phyloP scores from a whole-genome alignment of 2,797 vertebrate genomes.

The Hoplostethus atlanticus region DNA sequence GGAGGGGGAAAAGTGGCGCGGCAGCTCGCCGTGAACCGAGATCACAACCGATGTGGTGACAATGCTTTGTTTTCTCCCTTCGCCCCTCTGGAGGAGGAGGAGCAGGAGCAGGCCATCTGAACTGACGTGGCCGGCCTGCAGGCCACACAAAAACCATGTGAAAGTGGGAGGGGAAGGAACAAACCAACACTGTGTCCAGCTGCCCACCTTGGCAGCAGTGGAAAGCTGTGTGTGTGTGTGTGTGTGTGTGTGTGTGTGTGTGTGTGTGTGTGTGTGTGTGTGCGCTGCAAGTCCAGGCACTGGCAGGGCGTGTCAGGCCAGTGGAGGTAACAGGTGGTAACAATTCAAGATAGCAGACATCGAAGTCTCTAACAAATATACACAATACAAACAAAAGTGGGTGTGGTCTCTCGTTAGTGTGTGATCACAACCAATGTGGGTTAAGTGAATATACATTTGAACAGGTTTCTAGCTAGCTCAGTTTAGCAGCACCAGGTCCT shows the following conservation, averaged over 20 bases:
- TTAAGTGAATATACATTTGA: too few species aligned
- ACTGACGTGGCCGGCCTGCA: conserved; percentile 25
- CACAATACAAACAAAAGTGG: neutral
- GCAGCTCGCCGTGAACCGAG: conserved; percentile 8
- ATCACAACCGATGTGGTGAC: neutral
- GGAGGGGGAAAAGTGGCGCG: neutral
- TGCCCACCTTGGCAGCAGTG: conserved; percentile 62
- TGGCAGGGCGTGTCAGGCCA: conserved; percentile 7
- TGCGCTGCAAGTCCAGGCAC: conserved; percentile 1
- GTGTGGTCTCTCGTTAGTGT: too few species aligned
- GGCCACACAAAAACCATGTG: conserved; percentile 54
- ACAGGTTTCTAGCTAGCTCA: too few species aligned
- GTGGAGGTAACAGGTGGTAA: neutral
- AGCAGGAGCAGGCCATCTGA: conserved; percentile 37
- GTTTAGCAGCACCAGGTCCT: too few species aligned
- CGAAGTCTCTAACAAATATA: too few species aligned
- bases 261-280: conserved; percentile 2
- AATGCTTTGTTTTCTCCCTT: conserved; percentile 40
- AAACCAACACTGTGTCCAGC: conserved; percentile 68
- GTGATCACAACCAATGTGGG: too few species aligned
- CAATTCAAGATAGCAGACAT: neutral
- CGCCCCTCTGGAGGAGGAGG: conserved; percentile 10
- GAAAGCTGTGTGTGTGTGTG: conserved; percentile 13
- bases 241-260: neutral
- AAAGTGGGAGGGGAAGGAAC: conserved; percentile 67